phyloP scores from a whole-genome alignment of 1,140 invertebrate species.

The Capitella teleta region DNA sequence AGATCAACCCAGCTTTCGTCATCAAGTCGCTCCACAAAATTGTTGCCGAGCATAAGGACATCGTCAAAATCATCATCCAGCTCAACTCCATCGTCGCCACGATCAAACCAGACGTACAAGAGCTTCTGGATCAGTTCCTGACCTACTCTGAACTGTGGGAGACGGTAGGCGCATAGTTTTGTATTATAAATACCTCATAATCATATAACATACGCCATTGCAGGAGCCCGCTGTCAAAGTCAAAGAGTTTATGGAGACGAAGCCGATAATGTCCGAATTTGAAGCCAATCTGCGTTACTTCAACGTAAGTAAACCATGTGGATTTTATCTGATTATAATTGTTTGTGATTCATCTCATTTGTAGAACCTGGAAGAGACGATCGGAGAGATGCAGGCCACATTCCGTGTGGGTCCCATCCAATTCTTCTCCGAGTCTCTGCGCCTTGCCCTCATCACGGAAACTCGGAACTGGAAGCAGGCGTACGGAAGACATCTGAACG shows the following conservation, averaged over 20 bases:
- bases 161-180: constrained; percentile 19
- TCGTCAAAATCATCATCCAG: constrained; percentile 40
- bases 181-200: background rate
- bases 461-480: constrained; percentile 68
- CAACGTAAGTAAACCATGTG: constrained; percentile 20
- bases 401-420: constrained; percentile 39
- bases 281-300: constrained; percentile 56
- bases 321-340: background rate
- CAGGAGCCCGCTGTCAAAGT: constrained; percentile 60
- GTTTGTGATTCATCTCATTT: constrained; percentile 3
- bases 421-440: constrained; percentile 60
- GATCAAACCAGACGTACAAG: constrained; percentile 35
- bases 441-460: constrained; percentile 72
- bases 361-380: constrained; percentile 35
- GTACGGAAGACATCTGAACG: constrained; percentile 83
- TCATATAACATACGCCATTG: constrained; percentile 4
- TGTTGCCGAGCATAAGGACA: constrained; percentile 40
- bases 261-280: constrained; percentile 65
- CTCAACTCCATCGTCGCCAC: constrained; percentile 39
- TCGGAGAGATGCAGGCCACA: constrained; percentile 33
- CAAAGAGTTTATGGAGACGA: constrained; percentile 63
- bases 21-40: constrained; percentile 39
- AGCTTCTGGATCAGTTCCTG: constrained; percentile 32
- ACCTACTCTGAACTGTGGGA: constrained; percentile 38
- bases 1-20: constrained; percentile 25